Evolutionary conservation across 2,888 invertebrate genomes (phyloP), one percentile per base, ranked within the genome.

Genomic region (Anarsia innoxiella): DNA sequence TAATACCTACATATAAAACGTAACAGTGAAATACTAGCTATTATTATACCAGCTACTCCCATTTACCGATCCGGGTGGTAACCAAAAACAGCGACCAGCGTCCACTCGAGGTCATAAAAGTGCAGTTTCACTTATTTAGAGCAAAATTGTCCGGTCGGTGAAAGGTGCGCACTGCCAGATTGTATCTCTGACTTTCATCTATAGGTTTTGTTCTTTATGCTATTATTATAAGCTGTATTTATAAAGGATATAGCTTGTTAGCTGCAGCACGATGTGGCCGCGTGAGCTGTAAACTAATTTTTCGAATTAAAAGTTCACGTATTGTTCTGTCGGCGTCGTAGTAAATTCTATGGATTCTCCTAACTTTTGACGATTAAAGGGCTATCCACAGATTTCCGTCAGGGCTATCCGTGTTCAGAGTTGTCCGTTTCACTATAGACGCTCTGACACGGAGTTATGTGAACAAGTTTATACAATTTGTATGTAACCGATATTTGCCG

Each of bases 121-220:
- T 49, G 43, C 37, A 40, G 48, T 52, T 51, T 53, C 48, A 49
- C 49, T 51, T 52, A 55, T 52, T 50, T 52, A 48, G 56, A 53
- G 52, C 56, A 53, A 46, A 55, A 51, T 53, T 44, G 47, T 34
- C 39, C 44, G 40, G n/a, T 40, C 44, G 51, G 56, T 53, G 56
- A 56, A 56, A 56, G 56, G 54, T 44, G n/a, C 39, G 31, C 3
- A 19, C 3, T 5, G 19, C 45, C n/a, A 32, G 52, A 51, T 53
- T 40, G 37, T 49, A 52, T 51, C 54, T 29, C 42, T 35, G 15
- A n/a, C 35, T 35, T 35, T 35, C 35, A 19, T 35, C 35, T 28
- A 35, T 28, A 12, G 3, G 35, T 35, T 35, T 34, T 35, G 35
- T 35, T 35, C 35, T 35, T 33, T 33, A 33, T 28, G 16, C 35